Conservation (phyloP, 2,113 vertebrate genomes). For the Xenopus laevis region DNA sequence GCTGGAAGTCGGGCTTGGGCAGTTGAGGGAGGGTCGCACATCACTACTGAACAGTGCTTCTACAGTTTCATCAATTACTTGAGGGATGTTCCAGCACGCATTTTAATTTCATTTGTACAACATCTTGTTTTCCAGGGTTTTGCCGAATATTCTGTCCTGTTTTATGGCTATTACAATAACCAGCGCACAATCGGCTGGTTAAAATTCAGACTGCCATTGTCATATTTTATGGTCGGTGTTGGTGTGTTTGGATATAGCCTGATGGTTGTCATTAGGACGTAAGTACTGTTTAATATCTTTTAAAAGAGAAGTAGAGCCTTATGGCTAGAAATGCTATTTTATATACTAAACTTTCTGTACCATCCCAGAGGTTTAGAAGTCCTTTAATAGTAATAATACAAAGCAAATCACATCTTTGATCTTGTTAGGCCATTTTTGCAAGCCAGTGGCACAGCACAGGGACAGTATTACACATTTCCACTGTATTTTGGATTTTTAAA, state of each 20-base stretch:
- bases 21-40: too few species aligned
- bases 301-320: too few species aligned
- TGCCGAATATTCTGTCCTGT: slow-evolving; percentile 88
- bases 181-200: slow-evolving; percentile 83
- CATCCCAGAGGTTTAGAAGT: too few species aligned
- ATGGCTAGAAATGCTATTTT: too few species aligned
- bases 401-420: too few species aligned
- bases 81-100: neutral
- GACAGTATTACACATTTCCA: too few species aligned
- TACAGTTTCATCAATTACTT: neutral
- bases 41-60: neutral
- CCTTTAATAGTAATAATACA: too few species aligned
- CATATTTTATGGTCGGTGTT: slow-evolving; percentile 91
- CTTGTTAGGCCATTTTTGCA: too few species aligned
- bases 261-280: slow-evolving; percentile 96
- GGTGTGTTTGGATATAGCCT: slow-evolving; percentile 93
- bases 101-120: neutral
- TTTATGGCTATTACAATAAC: slow-evolving; percentile 91
- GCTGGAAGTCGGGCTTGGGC: too few species aligned
- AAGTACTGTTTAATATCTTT: slow-evolving; percentile 52
- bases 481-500: too few species aligned
- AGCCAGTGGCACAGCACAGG: too few species aligned
- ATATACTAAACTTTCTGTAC: too few species aligned
- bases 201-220: slow-evolving; percentile 87
- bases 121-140: slow-evolving; percentile 74